These are phyloP conservation scores for Lutjanus argentimaculatus DNA, from an alignment of 2,797 vertebrate species.

Conservation along the genomic window DNA sequence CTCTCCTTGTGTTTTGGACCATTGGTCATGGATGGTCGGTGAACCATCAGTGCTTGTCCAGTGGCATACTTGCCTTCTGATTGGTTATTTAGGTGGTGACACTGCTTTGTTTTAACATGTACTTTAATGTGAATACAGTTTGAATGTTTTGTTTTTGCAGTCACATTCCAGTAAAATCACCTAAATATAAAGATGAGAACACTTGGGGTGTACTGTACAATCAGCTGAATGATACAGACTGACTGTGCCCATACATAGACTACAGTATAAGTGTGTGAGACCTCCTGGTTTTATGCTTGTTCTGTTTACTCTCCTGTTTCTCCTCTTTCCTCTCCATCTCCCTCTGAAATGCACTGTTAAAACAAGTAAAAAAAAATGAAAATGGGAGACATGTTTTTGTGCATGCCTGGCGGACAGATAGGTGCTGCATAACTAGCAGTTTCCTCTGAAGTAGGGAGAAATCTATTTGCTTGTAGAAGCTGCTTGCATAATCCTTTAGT, in stretches of 20 bases:
- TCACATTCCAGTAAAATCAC: constrained; percentile 22
- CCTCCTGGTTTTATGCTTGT: constrained; percentile 38
- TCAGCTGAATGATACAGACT: constrained; percentile 28
- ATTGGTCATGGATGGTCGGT: constrained; percentile 20
- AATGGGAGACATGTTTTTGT: constrained; percentile 79
- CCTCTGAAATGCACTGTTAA: constrained; percentile 77
- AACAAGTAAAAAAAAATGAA: constrained; percentile 77
- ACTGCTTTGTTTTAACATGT: constrained; percentile 22
- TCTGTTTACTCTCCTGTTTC: constrained; percentile 49
- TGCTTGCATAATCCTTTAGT: constrained; percentile 94
- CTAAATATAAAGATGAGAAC: constrained; percentile 13
- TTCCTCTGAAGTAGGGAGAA: constrained; percentile 90
- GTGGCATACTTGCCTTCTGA: constrained; percentile 8
- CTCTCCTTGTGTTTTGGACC: neutral
- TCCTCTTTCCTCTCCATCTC: constrained; percentile 41
- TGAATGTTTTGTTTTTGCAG: constrained; percentile 28
- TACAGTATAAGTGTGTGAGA: constrained; percentile 15
- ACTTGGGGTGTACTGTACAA: constrained; percentile 14
- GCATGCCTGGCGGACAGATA: constrained; percentile 87
- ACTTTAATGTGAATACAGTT: constrained; percentile 46
- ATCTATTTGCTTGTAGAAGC: constrained; percentile 91
- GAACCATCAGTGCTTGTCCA: constrained; percentile 20
- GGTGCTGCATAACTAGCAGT: constrained; percentile 83
- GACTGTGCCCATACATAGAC: neutral
- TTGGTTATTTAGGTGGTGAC: constrained; percentile 24